Evolutionary conservation across 2,113 vertebrate species (phyloP).

Genomic region (Crotalus viridis): DNA sequence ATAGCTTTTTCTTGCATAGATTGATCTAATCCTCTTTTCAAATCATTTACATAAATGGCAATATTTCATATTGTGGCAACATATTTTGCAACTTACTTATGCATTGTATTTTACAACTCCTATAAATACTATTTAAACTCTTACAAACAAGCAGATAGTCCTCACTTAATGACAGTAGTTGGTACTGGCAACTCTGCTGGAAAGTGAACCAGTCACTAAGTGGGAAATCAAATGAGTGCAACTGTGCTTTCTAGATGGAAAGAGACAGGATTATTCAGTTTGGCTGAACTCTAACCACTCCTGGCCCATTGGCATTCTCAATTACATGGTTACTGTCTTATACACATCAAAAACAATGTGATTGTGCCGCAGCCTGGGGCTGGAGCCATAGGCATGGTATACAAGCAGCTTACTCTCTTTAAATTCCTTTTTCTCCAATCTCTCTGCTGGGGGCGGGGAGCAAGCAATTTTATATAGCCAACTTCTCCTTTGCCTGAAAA

Average conservation of each 20-base stretch:
- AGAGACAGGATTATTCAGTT: not conserved
- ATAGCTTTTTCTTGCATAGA: not conserved
- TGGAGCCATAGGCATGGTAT: not conserved
- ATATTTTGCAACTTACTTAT: not conserved
- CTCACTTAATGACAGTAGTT: not conserved
- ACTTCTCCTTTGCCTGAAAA: not conserved
- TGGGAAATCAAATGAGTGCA: not conserved
- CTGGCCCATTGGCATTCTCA: not conserved
- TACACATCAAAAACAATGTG: not conserved
- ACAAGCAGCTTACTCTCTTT: not conserved
- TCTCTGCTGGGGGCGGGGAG: not conserved
- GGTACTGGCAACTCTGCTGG: not conserved
- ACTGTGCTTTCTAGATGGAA: not conserved
- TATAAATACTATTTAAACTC: not conserved
- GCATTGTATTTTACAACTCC: not conserved
- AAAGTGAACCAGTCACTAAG: not conserved
- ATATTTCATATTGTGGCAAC: not conserved
- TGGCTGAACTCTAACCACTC: not conserved
- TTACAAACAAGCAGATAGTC: not conserved
- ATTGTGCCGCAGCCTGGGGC: not conserved
- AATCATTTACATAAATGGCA: not conserved
- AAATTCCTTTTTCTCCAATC: not conserved
- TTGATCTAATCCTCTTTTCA: not conserved
- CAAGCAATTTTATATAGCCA: not conserved
- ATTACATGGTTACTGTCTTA: not conserved